Percentiles rank a stretch among this genome's conserved stretches.
phyloP scores from a whole-genome alignment of 35 echinoderm and acorn worm genomes.

The Ophiothrix spiculata region DNA sequence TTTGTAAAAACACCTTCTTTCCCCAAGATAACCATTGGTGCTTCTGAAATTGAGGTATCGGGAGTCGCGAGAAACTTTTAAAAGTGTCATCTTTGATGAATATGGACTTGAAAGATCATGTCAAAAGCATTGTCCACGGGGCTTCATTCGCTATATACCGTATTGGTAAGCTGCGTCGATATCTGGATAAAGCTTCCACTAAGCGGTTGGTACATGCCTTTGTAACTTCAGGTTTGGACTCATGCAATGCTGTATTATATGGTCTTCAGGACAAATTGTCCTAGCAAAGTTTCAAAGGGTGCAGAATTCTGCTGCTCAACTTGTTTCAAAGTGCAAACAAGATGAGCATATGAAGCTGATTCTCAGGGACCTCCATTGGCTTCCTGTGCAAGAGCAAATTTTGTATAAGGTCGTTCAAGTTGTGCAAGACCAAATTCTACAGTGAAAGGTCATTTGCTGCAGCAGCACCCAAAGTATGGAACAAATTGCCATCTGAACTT shows the following conservation, averaged over 20 bases:
- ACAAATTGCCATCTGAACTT: too few species aligned
- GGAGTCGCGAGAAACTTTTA: background rate
- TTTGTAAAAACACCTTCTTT: conserved; percentile 12
- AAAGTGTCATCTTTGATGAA: background rate
- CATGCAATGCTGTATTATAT: background rate
- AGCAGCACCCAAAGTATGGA: too few species aligned
- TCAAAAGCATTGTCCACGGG: background rate
- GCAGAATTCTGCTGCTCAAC: background rate
- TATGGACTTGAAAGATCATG: background rate
- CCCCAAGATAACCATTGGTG: background rate
- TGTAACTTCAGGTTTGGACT: background rate
- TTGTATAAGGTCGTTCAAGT: too few species aligned
- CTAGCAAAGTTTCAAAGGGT: background rate
- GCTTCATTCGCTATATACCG: background rate
- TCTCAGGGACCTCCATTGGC: background rate
- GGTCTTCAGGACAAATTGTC: background rate
- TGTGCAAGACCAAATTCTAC: too few species aligned
- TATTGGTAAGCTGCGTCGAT: conserved; percentile 1
- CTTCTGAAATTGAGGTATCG: conserved; percentile 2
- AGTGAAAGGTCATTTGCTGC: too few species aligned
- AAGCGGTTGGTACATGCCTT: conserved; percentile 2
- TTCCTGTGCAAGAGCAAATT: conserved; percentile 1
- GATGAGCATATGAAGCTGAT: background rate
- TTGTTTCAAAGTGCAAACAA: background rate
- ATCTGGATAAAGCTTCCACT: background rate